Evolutionary conservation across 2,888 invertebrate genomes (phyloP).

Genomic region (Invenusta paracnida): DNA sequence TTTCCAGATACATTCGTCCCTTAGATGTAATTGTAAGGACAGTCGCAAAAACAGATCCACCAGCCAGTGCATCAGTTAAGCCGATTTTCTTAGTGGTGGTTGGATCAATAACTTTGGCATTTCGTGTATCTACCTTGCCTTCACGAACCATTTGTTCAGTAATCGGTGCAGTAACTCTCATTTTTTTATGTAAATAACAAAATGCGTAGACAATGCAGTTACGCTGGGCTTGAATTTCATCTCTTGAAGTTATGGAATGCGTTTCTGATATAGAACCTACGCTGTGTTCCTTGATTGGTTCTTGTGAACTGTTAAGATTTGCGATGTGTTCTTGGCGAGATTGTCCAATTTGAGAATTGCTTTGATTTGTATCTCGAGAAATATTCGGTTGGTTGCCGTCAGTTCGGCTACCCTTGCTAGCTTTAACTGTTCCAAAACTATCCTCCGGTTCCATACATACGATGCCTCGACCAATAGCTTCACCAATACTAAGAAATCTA

Average conservation of each 20-base stretch:
- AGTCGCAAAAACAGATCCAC: slow-evolving; percentile 61
- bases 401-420: neutral
- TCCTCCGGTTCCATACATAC: slow-evolving; percentile 12
- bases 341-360: neutral
- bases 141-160: slow-evolving; percentile 40
- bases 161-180: slow-evolving; percentile 28
- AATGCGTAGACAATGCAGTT: slow-evolving; percentile 36
- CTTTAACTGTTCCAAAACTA: neutral
- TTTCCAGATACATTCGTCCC: slow-evolving; percentile 34
- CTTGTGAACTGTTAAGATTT: neutral
- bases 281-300: neutral
- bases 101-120: slow-evolving; percentile 70
- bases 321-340: neutral
- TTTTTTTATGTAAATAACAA: slow-evolving; percentile 30
- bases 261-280: neutral
- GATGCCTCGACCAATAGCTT: slow-evolving; percentile 21
- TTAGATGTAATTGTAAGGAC: slow-evolving; percentile 37
- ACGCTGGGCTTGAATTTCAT: slow-evolving; percentile 21
- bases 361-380: neutral
- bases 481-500: neutral
- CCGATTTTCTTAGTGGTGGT: slow-evolving; percentile 76
- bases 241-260: neutral
- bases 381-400: neutral
- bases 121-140: slow-evolving; percentile 48
- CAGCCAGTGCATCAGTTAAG: slow-evolving; percentile 73